phyloP scores from a whole-genome alignment of 2,797 vertebrate species.

The Hybognathus amarus region DNA sequence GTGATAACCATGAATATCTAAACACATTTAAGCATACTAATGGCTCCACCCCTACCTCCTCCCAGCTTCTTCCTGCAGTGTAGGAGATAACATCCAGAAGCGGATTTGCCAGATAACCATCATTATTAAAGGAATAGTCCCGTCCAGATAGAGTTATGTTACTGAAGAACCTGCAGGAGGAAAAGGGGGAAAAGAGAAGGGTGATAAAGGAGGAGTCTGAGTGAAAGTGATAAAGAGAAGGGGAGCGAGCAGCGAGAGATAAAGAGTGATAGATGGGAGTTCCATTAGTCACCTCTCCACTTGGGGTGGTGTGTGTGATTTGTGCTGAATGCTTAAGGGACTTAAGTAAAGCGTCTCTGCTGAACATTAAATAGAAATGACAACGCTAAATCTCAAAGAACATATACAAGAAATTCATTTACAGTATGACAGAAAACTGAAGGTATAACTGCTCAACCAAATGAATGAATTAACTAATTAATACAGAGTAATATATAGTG shows the following conservation, averaged over 20 bases:
- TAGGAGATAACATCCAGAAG: constrained; percentile 84
- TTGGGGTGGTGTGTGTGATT: constrained; percentile 45
- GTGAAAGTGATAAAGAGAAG: constrained; percentile 32
- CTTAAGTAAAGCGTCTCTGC: constrained; percentile 48
- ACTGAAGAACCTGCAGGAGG: constrained; percentile 80
- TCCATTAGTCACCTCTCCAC: constrained; percentile 61
- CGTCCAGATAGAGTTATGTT: constrained; percentile 84
- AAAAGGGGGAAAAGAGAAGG: constrained; percentile 14
- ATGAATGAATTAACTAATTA: background rate
- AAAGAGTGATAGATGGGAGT: constrained; percentile 51
- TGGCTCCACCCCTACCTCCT: constrained; percentile 77
- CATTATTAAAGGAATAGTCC: constrained; percentile 85
- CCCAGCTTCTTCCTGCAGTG: constrained; percentile 81
- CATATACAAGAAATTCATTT: background rate
- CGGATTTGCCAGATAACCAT: constrained; percentile 85
- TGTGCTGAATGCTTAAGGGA: constrained; percentile 54
- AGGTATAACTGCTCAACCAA: background rate
- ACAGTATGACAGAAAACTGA: background rate
- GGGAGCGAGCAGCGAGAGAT: constrained; percentile 52
- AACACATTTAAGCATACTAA: constrained; percentile 27
- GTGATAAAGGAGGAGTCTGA: constrained; percentile 36
- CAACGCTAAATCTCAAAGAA: constrained; percentile 32
- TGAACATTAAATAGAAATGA: constrained; percentile 43
- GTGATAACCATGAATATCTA: constrained; percentile 31
- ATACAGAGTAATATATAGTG: too few species aligned